Evolutionary conservation across 2,888 invertebrate species (phyloP).

Genomic region (Diogma glabrata): DNA sequence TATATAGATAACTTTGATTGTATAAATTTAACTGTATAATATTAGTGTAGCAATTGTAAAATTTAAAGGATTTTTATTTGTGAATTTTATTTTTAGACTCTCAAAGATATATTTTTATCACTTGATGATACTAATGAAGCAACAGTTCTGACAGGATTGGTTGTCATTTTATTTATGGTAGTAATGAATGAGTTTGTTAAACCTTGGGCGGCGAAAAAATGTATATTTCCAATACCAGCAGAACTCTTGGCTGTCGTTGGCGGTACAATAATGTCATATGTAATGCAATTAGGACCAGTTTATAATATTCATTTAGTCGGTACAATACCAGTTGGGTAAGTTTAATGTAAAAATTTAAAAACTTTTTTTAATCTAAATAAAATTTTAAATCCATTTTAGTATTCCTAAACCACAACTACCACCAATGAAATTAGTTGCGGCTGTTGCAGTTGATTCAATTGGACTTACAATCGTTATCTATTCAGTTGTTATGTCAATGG

Average conservation of each 20-base stretch:
- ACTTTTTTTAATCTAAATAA: constrained; percentile 10
- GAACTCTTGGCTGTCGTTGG: constrained; percentile 59
- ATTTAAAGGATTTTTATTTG: too few species aligned
- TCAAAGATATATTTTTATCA: too few species aligned
- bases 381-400: constrained; percentile 30
- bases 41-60: too few species aligned
- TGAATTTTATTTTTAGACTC: too few species aligned
- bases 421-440: constrained; percentile 41
- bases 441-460: constrained; percentile 47
- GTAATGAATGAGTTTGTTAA: constrained; percentile 52
- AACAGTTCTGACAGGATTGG: too few species aligned
- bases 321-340: constrained; percentile 53
- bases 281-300: constrained; percentile 40
- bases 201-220: constrained; percentile 45
- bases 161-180: constrained; percentile 46
- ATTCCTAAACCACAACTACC: constrained; percentile 48
- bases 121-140: too few species aligned
- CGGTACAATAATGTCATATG: constrained; percentile 53
- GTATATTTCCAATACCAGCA: constrained; percentile 58
- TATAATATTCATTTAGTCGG: constrained; percentile 49
- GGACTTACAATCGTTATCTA: constrained; percentile 60
- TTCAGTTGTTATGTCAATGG: constrained; percentile 63
- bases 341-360: constrained; percentile 6
- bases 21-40: too few species aligned
- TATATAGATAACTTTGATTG: too few species aligned